phyloP scores from a whole-genome alignment of 2,888 invertebrate species.

The Netelia melanura region DNA sequence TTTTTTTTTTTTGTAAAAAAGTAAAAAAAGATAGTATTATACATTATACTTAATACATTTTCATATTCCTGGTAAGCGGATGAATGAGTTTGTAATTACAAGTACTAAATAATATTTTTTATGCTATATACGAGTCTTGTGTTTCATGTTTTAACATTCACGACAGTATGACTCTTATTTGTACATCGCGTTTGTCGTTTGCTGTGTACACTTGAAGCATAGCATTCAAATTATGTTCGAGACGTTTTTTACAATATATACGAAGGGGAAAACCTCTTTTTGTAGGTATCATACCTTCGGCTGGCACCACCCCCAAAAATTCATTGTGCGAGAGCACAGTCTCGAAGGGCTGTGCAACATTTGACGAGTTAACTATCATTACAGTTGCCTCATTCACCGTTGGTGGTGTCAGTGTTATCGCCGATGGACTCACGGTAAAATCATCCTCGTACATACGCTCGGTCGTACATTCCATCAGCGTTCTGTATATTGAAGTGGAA shows the following conservation, averaged over 20 bases:
- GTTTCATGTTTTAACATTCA: constrained; percentile 10
- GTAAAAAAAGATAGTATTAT: background rate
- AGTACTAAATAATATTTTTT: background rate
- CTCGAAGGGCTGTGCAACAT: constrained; percentile 76
- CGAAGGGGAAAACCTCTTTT: constrained; percentile 74
- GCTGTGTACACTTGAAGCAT: constrained; percentile 76
- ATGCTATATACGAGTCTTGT: background rate
- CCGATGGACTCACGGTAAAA: constrained; percentile 73
- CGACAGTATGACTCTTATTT: constrained; percentile 63
- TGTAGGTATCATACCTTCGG: constrained; percentile 78
- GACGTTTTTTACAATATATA: constrained; percentile 75
- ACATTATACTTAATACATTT: constrained; percentile 2
- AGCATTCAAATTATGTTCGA: constrained; percentile 73
- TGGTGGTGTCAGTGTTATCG: constrained; percentile 74
- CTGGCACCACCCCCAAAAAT: constrained; percentile 75
- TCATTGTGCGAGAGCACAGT: constrained; percentile 74
- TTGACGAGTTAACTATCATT: constrained; percentile 73
- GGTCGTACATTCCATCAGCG: constrained; percentile 58
- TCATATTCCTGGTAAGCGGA: background rate
- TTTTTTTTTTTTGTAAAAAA: background rate
- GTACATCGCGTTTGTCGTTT: constrained; percentile 75
- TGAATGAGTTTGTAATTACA: background rate
- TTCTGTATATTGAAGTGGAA: constrained; percentile 34
- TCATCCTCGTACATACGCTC: constrained; percentile 63
- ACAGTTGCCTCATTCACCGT: constrained; percentile 73